Base-by-base conservation (phyloP, 2,113 vertebrate species). In the Cephalopholis sonnerati region DNA sequence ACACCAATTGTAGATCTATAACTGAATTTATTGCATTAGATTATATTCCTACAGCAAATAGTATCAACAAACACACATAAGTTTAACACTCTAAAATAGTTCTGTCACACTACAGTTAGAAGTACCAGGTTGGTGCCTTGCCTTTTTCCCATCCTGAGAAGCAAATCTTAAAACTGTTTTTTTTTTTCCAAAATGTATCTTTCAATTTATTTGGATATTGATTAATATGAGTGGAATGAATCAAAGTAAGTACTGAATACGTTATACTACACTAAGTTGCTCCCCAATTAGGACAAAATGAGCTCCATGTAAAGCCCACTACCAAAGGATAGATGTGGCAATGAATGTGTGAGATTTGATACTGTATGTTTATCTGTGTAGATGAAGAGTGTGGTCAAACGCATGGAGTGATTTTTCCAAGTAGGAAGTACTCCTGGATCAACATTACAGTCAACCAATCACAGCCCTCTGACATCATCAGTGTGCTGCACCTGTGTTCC, bases 141-240 rank as follows among this genome's bases (percentile, higher is more conserved):
- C 94, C 95, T 90, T 95, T 93, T 91, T 93, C 95, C 94, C 94
- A 91, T 93, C 93, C 94, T 90, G 87, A 85, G 86, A 93, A 89
- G 93, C 94, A 94, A 91, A 82, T 83, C 87, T 84, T 86, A 85
- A 93, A 92, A 85, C 82, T 80, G 78, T 6, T 1, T 39, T 25
- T 57, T 5, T 36, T 1, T 55, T n/a, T 59, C 12, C 9, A 6
- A 54, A 77, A 24, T 32, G 0, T 51, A 17, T 55, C 7, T 61
- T 46, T 64, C 11, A 54, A 32, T 58, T 20, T 9, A 50, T 7
- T 18, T 51, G 15, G 0, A 0, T 41, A 10, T 11, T 8, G 12
- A 15, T 50, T 7, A 82, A 64, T 70, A 7, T 53, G 13, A 70
- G 5, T 72, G 46, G 59, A 80, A 66, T 72, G 54, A 27, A 64